Conservation (phyloP, 2,113 vertebrate species). For the Dipodomys merriami region DNA sequence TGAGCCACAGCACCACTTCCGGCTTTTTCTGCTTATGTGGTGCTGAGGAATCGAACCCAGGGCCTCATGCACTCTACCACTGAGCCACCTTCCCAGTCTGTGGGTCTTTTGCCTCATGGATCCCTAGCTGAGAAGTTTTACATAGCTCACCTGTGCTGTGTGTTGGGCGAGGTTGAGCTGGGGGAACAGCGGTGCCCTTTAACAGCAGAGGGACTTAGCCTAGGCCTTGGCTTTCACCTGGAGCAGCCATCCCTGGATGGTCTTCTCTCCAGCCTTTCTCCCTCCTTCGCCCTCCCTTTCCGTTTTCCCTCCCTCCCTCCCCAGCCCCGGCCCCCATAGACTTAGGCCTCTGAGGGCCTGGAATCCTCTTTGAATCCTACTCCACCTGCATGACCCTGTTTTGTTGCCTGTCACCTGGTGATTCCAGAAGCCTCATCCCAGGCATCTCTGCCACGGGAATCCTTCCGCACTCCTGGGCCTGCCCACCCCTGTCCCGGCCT, state of each 20-base stretch:
- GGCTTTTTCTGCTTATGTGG: too few relatives aligned
- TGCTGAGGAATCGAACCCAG: too few relatives aligned
- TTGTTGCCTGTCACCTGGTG: neutral
- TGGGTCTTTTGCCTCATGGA: neutral
- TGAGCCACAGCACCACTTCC: too few relatives aligned
- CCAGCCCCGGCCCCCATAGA: neutral
- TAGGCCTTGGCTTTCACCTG: too few relatives aligned
- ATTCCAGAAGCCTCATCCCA: neutral
- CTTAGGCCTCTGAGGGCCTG: neutral
- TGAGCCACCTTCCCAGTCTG: too few relatives aligned
- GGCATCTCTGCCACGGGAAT: neutral
- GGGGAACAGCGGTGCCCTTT: too few relatives aligned
- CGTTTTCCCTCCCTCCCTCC: fast-evolving
- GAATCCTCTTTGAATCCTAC: neutral
- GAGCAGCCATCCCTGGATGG: neutral
- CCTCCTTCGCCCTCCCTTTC: neutral
- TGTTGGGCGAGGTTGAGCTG: too few relatives aligned
- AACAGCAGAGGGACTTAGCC: too few relatives aligned
- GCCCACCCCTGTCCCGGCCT: neutral
- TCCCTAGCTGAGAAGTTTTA: neutral
- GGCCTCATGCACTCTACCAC: too few relatives aligned
- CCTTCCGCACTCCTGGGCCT: neutral
- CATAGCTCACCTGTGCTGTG: neutral
- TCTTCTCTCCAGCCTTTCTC: neutral
- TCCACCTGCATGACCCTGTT: neutral